Base-by-base conservation (phyloP, 1,140 invertebrate species). In the Ditylenchus dipsaci region DNA sequence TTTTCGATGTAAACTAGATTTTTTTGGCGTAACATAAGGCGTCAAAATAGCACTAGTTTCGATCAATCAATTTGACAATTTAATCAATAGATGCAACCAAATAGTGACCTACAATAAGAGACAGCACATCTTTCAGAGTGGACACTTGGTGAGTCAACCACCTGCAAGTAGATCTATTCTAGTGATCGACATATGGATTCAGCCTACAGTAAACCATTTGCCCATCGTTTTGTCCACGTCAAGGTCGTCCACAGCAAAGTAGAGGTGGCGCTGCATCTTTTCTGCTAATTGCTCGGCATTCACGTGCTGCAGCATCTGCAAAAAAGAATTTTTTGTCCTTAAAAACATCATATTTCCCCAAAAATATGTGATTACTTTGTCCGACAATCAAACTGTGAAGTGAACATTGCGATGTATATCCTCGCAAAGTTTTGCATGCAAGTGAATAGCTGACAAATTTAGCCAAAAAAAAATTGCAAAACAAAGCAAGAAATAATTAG, bases 241-340 rank as follows among this genome's bases (percentile, higher is more conserved):
- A 3, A 79, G 23, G 71, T 79, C 77, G 19, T 78, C 77, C 30
- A 81, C 67, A 5, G 79, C 65, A 63, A 81, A 78, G 49, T 75
- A 79, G 13, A 79, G 43, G 29, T 77, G 64, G 30, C 76, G 27
- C 63, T 69, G 66, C n/a, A 72, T n/a, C 61, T 73, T 67, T 49
- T 78, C 75, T 0, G 75, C 77, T 26, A 79, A 77, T 21, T 67
- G 57, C 26, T 76, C 75, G 15, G 76, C 72, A 63, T 78, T 69
- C 21, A 76, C 75, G 26, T 65, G 38, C 56, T 68, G 59, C 33
- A 78, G 47, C 21, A 78, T 33, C 77, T 81, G 33, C 63, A 74
- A 68, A 27, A n/a, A 43, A n/a, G n/a, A n/a, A n/a, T n/a, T n/a
- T n/a, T n/a, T n/a, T 17, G 17, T n/a, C 30, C 45, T n/a, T n/a